A percentile compares a stretch with the other conserved stretches of the same genome.
These are phyloP conservation scores for Alexandromys fortis DNA, from an alignment of 2,113 vertebrate species.

Conservation along the genomic window DNA sequence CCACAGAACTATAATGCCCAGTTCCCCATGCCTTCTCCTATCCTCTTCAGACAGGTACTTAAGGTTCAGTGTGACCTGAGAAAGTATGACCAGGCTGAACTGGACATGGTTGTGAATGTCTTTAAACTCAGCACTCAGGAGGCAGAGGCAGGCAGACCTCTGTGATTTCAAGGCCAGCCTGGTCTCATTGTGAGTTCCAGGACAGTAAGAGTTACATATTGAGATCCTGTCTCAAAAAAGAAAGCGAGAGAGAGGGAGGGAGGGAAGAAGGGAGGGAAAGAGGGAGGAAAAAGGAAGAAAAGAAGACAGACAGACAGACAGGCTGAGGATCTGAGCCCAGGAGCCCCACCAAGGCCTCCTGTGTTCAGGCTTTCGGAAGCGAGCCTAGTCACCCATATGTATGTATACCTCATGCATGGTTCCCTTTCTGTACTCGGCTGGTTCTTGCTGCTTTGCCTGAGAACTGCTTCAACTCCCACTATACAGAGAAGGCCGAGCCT, in stretches of 20 bases:
- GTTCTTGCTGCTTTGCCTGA: background rate
- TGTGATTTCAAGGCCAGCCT: background rate
- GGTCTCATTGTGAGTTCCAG: background rate
- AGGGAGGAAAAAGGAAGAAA: no score
- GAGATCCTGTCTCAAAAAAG: background rate
- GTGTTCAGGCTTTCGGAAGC: background rate
- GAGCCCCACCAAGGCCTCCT: background rate
- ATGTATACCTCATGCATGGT: rapidly evolving
- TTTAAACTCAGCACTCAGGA: background rate
- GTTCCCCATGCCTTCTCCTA: background rate
- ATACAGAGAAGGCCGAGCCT: background rate
- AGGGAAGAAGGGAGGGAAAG: no score
- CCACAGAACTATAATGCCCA: background rate
- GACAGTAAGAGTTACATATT: background rate
- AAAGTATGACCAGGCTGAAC: background rate
- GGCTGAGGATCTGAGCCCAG: no score
- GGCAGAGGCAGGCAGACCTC: background rate
- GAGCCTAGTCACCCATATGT: background rate
- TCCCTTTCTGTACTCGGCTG: background rate
- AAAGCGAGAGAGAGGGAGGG: no score
- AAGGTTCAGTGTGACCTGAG: background rate
- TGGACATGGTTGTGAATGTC: rapidly evolving
- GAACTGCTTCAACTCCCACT: background rate
- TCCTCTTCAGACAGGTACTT: background rate
- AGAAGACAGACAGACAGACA: no score